Conservation (phyloP, 2,797 vertebrate species). For the Octomys mimax region DNA sequence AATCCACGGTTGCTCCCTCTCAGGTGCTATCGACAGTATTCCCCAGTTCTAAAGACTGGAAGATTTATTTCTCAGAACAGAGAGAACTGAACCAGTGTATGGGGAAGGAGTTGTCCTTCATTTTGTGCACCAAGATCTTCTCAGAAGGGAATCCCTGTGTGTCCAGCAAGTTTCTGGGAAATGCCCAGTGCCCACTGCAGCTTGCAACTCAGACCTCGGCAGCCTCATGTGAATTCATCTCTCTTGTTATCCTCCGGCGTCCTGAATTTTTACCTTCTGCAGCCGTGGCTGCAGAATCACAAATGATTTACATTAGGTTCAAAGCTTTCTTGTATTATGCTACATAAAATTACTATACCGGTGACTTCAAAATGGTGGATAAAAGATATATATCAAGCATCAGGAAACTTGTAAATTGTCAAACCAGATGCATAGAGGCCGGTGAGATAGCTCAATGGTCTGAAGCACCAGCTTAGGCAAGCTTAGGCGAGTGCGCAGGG, state of each 20-base stretch:
- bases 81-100: background rate
- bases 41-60: background rate
- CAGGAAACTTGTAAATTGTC: slow-evolving; percentile 29
- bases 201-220: background rate
- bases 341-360: background rate
- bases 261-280: background rate
- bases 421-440: background rate
- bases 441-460: too few species aligned
- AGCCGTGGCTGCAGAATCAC: background rate
- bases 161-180: background rate
- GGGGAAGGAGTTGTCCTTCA: background rate
- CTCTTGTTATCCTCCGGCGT: background rate
- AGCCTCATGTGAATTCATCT: background rate
- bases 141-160: background rate
- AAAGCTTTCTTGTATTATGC: background rate
- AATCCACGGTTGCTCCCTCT: background rate
- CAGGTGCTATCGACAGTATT: background rate
- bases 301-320: background rate
- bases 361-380: slow-evolving; percentile 29
- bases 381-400: background rate
- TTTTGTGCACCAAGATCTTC: background rate
- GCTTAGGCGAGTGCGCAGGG: too few species aligned
- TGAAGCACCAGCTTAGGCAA: too few species aligned
- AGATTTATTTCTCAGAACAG: background rate
- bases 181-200: background rate